Conservation (phyloP, 2,113 vertebrate species). For the Aldabrachelys gigantea region DNA sequence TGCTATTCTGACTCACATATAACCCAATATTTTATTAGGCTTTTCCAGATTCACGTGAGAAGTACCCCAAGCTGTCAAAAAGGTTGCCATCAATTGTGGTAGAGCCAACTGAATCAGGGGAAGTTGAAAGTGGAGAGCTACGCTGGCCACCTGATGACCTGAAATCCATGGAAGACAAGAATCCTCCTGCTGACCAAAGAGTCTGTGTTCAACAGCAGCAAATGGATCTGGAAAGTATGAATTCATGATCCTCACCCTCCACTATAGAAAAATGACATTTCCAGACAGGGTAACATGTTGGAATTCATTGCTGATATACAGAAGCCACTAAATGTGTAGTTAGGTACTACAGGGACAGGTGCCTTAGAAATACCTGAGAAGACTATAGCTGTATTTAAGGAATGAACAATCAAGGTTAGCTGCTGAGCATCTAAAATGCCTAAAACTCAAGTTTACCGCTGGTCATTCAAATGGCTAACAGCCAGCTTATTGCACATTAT, state of each 20-base stretch:
- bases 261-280: neutral
- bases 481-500: neutral
- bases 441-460: neutral
- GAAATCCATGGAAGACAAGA: constrained; percentile 77
- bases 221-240: constrained; percentile 76
- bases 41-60: constrained; percentile 85
- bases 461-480: accelerated
- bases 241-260: constrained; percentile 13
- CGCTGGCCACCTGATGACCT: constrained; percentile 91
- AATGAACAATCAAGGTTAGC: neutral
- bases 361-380: neutral
- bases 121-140: constrained; percentile 92
- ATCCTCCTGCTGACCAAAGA: constrained; percentile 70
- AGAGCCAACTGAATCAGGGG: constrained; percentile 84
- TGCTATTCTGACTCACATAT: neutral
- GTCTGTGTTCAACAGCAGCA: constrained; percentile 69
- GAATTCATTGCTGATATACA: neutral
- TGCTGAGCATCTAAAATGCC: neutral
- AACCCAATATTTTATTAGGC: constrained; percentile 72
- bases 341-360: neutral
- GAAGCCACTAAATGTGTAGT: neutral
- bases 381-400: neutral
- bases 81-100: constrained; percentile 91
- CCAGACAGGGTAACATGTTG: neutral
- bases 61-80: constrained; percentile 89